Evolutionary conservation across 2,797 vertebrate species (phyloP).

Genomic region (Lerista edwardsae): DNA sequence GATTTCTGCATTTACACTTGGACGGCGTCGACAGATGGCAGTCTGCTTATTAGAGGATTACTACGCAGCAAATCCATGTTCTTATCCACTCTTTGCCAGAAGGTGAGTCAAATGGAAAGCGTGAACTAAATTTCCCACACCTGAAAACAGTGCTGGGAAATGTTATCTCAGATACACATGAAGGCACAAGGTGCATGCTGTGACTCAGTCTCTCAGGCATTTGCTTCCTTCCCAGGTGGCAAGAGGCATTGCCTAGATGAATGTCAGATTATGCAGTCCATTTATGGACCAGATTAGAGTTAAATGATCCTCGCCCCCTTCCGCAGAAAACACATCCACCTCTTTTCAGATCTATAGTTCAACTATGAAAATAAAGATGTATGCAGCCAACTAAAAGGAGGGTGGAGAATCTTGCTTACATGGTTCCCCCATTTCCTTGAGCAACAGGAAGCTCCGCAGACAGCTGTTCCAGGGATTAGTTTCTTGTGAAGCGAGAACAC

Average conservation of each 20-base stretch:
- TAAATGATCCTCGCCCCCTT: background rate
- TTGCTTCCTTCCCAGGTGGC: background rate
- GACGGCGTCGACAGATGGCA: slow-evolving; percentile 80
- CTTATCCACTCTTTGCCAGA: slow-evolving; percentile 64
- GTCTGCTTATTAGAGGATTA: slow-evolving; percentile 80
- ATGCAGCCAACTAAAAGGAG: background rate
- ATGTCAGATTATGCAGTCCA: background rate
- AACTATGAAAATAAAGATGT: background rate
- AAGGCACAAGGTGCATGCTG: background rate
- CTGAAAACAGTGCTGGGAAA: background rate
- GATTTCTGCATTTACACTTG: slow-evolving; percentile 77
- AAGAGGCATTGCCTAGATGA: background rate
- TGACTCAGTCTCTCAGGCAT: background rate
- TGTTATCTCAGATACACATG: background rate
- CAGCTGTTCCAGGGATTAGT: background rate
- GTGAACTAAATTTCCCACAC: slow-evolving; percentile 20
- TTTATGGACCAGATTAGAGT: background rate
- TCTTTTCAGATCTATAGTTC: background rate
- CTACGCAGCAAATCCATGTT: slow-evolving; percentile 78
- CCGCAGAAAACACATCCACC: background rate
- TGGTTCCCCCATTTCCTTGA: background rate
- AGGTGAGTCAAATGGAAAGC: slow-evolving; percentile 16
- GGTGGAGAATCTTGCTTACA: background rate
- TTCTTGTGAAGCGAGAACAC: background rate
- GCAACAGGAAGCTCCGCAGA: background rate